Base-by-base conservation (phyloP, 2,113 vertebrate species). In the Lamprologus ornatipinnis region DNA sequence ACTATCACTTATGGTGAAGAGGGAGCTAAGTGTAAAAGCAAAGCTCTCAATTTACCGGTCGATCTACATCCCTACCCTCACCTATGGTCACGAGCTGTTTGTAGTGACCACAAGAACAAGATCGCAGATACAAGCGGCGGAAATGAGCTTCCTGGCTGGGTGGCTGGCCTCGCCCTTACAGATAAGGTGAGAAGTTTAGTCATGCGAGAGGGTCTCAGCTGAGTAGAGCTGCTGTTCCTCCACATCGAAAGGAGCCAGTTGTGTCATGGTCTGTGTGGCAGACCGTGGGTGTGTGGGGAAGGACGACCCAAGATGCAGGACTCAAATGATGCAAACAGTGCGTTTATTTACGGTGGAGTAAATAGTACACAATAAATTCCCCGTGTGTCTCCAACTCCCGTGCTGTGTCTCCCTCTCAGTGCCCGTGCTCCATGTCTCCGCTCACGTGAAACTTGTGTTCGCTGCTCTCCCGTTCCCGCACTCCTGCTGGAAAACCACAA, bases 301-400 rank as follows among this genome's bases (percentile, higher is more conserved):
- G 55, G 23, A 58, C 1, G 2, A 58, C 55, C 23, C 55, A 58
- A 58, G 26, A 28, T 58, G 5, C 26, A 58, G 5, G 26, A 28
- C 55, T 58, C 55, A 28, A 58, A 58, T 58, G 13, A 57, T 5
- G 55, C 23, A 57, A 57, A 57, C 26, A 9, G 26, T 9, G 26
- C 2, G 3, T 58, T 58, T 58, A 15, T 58, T 31, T 58, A 58
- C 0, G 0, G 26, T 6, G 55, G 5, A 58, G 55, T 58, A 58
- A 58, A 1, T 2, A 15, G 13, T 5, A 58, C 55, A 58, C 13
- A 15, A 58, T 9, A 58, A 28, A 58, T 28, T 58, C 55, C 3
- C 55, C 1, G 4, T 58, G 23, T 2, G 7, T 58, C 3, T 58
- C 23, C 23, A 58, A 58, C 7, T 58, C 23, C 55, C 5, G 1